Conservation (phyloP, 1,140 invertebrate species). For the Halyomorpha halys region DNA sequence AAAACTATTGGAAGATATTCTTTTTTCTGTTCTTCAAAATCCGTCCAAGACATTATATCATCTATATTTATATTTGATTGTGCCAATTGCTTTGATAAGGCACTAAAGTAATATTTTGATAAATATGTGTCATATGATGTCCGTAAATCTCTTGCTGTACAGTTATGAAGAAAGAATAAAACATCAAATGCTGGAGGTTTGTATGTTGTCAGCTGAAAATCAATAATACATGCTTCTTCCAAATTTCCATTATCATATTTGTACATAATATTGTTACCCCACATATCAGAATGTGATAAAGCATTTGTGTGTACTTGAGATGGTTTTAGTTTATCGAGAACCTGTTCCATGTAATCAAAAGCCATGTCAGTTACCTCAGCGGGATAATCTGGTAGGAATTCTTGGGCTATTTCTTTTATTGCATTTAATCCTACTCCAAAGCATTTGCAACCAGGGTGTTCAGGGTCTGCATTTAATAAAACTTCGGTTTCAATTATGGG, state of each 20-base stretch:
- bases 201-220: constrained; percentile 19
- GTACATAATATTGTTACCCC: constrained; percentile 23
- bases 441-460: no score
- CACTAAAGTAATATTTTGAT: neutral
- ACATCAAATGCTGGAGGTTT: constrained; percentile 17
- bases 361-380: no score
- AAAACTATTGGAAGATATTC: neutral
- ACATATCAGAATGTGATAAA: constrained; percentile 20
- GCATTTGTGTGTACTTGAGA: constrained; percentile 7
- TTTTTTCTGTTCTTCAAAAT: neutral
- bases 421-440: no score
- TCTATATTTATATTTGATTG: neutral
- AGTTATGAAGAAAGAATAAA: constrained; percentile 5
- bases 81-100: neutral
- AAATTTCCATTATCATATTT: constrained; percentile 5
- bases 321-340: neutral
- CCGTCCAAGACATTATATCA: neutral
- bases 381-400: no score
- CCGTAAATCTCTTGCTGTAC: neutral
- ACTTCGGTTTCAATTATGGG: no score
- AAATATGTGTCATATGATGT: neutral
- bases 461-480: no score
- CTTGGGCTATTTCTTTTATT: no score
- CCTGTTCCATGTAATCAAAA: neutral
- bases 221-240: neutral